Conservation (phyloP, 2,797 vertebrate genomes). For the Lepilemur ruficaudatus region DNA sequence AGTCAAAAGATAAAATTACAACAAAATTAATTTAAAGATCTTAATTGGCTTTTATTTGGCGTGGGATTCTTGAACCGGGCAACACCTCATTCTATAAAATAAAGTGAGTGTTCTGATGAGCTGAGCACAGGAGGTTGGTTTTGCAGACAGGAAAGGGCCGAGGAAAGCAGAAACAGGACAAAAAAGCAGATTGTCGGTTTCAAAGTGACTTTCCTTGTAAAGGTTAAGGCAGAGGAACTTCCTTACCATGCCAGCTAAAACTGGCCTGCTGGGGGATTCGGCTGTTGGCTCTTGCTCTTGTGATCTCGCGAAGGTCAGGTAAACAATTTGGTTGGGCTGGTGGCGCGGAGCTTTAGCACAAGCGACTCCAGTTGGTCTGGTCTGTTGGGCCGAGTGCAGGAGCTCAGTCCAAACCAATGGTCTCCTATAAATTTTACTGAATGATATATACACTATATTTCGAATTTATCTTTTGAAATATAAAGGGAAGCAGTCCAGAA, state of each 20-base stretch:
- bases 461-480: not conserved
- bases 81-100: not conserved
- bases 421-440: not conserved
- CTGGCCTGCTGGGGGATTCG: not conserved
- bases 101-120: not conserved
- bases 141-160: not conserved
- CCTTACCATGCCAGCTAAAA: not conserved
- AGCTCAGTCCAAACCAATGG: not conserved
- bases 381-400: not conserved
- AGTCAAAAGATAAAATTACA: not conserved
- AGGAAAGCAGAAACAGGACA: not conserved
- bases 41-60: not conserved
- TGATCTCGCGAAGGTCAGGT: not conserved
- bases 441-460: not conserved
- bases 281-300: not conserved
- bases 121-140: not conserved
- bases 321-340: not conserved
- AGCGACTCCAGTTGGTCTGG: not conserved
- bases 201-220: not conserved
- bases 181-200: not conserved
- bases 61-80: not conserved
- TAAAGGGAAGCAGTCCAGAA: not conserved
- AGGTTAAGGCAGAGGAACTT: not conserved
- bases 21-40: not conserved
- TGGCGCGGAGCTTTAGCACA: not conserved